These are phyloP conservation scores for Penaeus indicus DNA, from an alignment of 1,140 invertebrate genomes.

Conservation along the genomic window DNA sequence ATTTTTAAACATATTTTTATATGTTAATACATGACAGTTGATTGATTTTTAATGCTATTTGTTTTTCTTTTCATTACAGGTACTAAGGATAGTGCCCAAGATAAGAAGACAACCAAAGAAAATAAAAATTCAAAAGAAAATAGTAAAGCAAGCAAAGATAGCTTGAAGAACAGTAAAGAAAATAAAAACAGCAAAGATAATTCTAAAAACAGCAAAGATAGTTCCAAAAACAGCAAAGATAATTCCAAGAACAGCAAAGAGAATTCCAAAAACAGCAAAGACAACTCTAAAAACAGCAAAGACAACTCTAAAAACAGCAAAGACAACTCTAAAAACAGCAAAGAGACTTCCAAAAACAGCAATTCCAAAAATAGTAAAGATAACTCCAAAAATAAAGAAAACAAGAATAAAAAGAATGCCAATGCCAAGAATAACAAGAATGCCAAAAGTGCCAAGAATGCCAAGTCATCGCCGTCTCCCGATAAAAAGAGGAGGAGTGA, in stretches of 20 bases:
- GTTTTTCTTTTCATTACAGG: slow-evolving; percentile 17
- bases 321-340: background rate
- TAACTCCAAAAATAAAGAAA: slow-evolving; percentile 1
- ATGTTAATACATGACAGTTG: background rate
- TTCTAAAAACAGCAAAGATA: slow-evolving; percentile 23
- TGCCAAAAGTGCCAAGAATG: slow-evolving; percentile 30
- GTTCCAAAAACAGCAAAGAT: background rate
- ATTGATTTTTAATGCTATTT: background rate
- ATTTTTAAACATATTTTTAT: too few species aligned
- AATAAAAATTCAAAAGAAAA: background rate
- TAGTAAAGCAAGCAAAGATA: background rate
- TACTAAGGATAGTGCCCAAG: slow-evolving; percentile 19
- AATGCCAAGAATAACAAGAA: slow-evolving; percentile 41
- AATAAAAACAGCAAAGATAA: background rate
- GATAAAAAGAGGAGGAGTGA: slow-evolving; percentile 48
- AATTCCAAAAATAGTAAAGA: slow-evolving; percentile 27
- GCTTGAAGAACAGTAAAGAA: slow-evolving; percentile 7
- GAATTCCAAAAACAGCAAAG: slow-evolving; percentile 8
- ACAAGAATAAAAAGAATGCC: slow-evolving; percentile 17
- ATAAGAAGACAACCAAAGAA: slow-evolving; percentile 37
- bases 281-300: background rate
- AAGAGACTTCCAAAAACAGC: background rate
- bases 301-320: background rate
- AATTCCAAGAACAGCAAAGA: background rate
- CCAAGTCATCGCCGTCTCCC: background rate